Evolutionary conservation across 2,113 vertebrate genomes (phyloP), one percentile per base, ranked within the genome.

Genomic region (Manacus vitellinus): DNA sequence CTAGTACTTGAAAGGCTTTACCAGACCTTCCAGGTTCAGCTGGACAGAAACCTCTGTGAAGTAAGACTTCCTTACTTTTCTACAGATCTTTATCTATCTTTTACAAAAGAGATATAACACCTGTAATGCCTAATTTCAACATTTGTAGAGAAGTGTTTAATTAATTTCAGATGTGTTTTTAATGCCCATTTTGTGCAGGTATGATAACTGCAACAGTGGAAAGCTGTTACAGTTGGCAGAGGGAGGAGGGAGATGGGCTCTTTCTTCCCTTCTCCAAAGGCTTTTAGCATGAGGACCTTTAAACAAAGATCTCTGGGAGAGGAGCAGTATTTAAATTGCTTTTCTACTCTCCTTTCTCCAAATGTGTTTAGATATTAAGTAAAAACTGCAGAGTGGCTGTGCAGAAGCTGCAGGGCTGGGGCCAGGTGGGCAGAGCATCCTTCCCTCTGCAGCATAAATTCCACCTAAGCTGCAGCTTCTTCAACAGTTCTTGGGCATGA

Each of bases 21-120:
- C 8, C 3, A 0, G 33, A 37, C 23, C 52, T 88, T 97, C 43
- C 91, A 91, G 56, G 18, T 2, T 28, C 83, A 37, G 2, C 86
- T 46, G 78, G 88, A 49, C 0, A 89, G 77, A 62, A 77, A 74
- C 0, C 39, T 72, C 70, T 95, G 93, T 12, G 9, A 73, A 79
- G 97, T 97, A 97, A 95, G 94, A 18, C 16, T 30, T 27, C 21
- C 20, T 33, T n/a, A 9, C 11, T 56, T 72, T 85, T 37, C 71
- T 37, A 10, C 30, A n/a, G 9, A 23, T 59, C 6, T 46, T 41
- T 54, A 11, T 22, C 46, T 49, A 8, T 6, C 58, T 58, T 85
- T 41, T 58, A 16, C 6, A 58, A 56, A 76, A 58, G 4, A 74
- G 59, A 47, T 8, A 47, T 33, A 31, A 56, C 11, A n/a, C 9